Evolutionary conservation across 2,888 invertebrate species (phyloP).

Genomic region (Nemurella pictetii): DNA sequence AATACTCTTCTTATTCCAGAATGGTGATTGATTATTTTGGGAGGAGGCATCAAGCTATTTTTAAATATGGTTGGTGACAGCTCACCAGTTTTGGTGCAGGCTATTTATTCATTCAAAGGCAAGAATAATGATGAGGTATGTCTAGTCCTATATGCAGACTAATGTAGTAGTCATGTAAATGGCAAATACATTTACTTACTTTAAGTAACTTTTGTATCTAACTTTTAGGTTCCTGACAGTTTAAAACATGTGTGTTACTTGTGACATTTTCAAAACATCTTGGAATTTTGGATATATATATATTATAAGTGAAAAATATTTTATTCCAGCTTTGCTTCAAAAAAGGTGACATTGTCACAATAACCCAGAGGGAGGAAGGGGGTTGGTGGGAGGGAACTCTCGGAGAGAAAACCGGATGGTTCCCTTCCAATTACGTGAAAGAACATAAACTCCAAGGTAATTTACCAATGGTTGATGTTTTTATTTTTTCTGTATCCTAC

Average conservation of each 20-base stretch:
- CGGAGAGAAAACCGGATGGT: conserved; percentile 95
- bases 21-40: background rate
- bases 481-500: too few species aligned
- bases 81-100: conserved; percentile 77
- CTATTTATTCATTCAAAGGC: conserved; percentile 91
- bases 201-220: too few species aligned
- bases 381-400: conserved; percentile 99
- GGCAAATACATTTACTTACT: too few species aligned
- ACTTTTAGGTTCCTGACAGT: too few species aligned
- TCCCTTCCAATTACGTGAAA: conserved; percentile 96
- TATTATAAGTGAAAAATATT: conserved; percentile 31
- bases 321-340: conserved; percentile 80
- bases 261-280: too few species aligned
- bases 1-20: conserved; percentile 1
- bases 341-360: conserved; percentile 94
- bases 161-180: too few species aligned
- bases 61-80: conserved; percentile 54
- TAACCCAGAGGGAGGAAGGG: conserved; percentile 94
- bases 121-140: conserved; percentile 94
- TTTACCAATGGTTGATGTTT: background rate
- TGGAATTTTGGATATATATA: too few species aligned
- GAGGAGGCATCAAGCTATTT: background rate
- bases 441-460: conserved; percentile 74
- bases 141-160: too few species aligned
- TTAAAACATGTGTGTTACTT: too few species aligned